These are phyloP conservation scores for Phalera bucephala DNA, from an alignment of 2,888 invertebrate genomes.

Conservation along the genomic window DNA sequence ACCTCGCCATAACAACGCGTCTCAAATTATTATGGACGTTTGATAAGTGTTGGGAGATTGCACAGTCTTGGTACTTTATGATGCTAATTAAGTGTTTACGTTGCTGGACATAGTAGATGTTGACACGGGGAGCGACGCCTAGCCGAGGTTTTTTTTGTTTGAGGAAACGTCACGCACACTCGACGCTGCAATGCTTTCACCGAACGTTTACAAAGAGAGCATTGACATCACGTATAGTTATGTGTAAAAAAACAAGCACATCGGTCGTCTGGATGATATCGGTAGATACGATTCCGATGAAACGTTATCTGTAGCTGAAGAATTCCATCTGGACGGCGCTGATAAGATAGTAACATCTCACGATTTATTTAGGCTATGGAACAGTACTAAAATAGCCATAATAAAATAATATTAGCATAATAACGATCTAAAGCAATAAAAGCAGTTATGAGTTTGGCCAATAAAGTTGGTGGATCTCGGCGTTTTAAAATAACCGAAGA, in stretches of 20 bases:
- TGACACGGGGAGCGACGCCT: slow-evolving; percentile 47
- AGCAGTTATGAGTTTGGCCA: slow-evolving; percentile 70
- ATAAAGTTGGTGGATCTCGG: slow-evolving; percentile 71
- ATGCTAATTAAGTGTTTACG: slow-evolving; percentile 79
- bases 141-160: slow-evolving; percentile 44
- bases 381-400: slow-evolving; percentile 57
- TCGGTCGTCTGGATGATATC: slow-evolving; percentile 31
- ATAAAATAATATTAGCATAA: slow-evolving; percentile 75
- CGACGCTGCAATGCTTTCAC: slow-evolving; percentile 52
- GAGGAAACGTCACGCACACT: slow-evolving; percentile 50
- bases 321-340: slow-evolving; percentile 47
- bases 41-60: slow-evolving; percentile 82
- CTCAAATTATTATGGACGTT: slow-evolving; percentile 84
- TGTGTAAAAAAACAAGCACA: slow-evolving; percentile 31
- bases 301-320: slow-evolving; percentile 37
- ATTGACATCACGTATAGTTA: slow-evolving; percentile 37
- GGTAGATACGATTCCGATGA: slow-evolving; percentile 32
- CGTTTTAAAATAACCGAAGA: slow-evolving; percentile 78
- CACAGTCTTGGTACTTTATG: slow-evolving; percentile 77
- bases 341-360: slow-evolving; percentile 56
- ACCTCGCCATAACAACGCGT: slow-evolving; percentile 83
- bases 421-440: slow-evolving; percentile 77
- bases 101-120: slow-evolving; percentile 51
- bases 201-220: slow-evolving; percentile 39
- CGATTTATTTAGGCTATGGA: slow-evolving; percentile 57